These are phyloP conservation scores for Halcyon senegalensis DNA, from an alignment of 2,113 vertebrate genomes.

Conservation along the genomic window DNA sequence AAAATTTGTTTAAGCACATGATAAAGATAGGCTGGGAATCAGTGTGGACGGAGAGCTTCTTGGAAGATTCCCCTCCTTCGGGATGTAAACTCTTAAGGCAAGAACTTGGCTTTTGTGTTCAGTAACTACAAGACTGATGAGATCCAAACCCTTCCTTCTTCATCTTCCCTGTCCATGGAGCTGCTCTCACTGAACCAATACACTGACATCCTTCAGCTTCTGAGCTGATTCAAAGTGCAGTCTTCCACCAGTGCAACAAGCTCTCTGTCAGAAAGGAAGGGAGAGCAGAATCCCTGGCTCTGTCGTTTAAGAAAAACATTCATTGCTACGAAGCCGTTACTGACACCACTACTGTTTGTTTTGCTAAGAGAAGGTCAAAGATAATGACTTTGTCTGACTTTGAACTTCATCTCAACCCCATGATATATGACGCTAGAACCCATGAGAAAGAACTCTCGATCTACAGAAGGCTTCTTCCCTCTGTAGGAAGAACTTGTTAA, in stretches of 20 bases:
- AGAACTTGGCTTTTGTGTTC: not conserved
- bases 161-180: not conserved
- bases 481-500: conserved; percentile 44
- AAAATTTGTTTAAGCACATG: not conserved
- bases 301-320: conserved; percentile 40
- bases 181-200: not conserved
- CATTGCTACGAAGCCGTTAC: conserved; percentile 1
- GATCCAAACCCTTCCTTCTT: not conserved
- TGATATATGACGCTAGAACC: not conserved
- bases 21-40: not conserved
- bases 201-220: not conserved
- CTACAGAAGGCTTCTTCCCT: conserved; percentile 14
- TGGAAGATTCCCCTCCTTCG: not conserved
- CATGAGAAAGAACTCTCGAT: not conserved
- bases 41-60: not conserved
- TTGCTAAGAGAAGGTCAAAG: conserved; percentile 35
- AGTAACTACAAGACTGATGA: not conserved
- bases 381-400: conserved; percentile 26
- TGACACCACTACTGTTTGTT: conserved; percentile 38
- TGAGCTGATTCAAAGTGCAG: not conserved
- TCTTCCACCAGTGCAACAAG: not conserved
- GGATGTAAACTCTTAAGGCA: not conserved
- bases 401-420: conserved; percentile 60
- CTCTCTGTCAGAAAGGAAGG: not conserved
- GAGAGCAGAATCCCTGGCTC: not conserved